phyloP scores from a whole-genome alignment of 2,888 invertebrate genomes.

The Agriopis leucophaearia region DNA sequence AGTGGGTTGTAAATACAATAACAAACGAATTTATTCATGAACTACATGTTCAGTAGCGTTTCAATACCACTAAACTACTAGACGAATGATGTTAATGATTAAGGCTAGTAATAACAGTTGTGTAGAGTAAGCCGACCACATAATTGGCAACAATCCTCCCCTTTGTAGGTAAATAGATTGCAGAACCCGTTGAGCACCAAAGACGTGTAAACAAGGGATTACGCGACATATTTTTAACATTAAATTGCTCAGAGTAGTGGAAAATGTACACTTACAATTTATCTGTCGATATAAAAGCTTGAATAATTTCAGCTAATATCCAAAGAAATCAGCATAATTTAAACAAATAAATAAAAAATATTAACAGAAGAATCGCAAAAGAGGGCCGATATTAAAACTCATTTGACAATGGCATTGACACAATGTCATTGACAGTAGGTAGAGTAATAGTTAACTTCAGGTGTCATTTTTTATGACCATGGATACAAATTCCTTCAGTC shows the following conservation, averaged over 20 bases:
- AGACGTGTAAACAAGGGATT: slow-evolving; percentile 83
- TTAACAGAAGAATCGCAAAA: slow-evolving; percentile 66
- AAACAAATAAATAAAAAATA: slow-evolving; percentile 73
- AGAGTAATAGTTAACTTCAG: no score
- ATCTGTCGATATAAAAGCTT: slow-evolving; percentile 55
- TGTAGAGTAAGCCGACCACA: slow-evolving; percentile 25
- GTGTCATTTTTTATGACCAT: no score
- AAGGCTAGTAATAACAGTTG: not conserved
- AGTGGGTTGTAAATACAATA: slow-evolving; percentile 55
- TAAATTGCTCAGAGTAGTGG: slow-evolving; percentile 26
- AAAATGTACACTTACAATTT: slow-evolving; percentile 68
- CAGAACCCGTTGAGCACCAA: slow-evolving; percentile 62
- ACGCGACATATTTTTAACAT: slow-evolving; percentile 54
- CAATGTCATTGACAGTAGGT: not conserved
- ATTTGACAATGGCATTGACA: slow-evolving; percentile 54
- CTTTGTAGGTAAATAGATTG: slow-evolving; percentile 74
- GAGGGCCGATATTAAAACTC: slow-evolving; percentile 63
- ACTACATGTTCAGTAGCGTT: slow-evolving; percentile 24
- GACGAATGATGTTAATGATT: not conserved
- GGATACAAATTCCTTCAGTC: no score
- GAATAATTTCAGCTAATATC: slow-evolving; percentile 64
- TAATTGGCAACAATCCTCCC: slow-evolving; percentile 72
- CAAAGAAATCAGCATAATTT: slow-evolving; percentile 72
- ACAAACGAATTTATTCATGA: slow-evolving; percentile 21
- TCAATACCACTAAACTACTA: slow-evolving; percentile 3